Conservation (phyloP, 2,888 invertebrate species). For the Mylabris sibirica region DNA sequence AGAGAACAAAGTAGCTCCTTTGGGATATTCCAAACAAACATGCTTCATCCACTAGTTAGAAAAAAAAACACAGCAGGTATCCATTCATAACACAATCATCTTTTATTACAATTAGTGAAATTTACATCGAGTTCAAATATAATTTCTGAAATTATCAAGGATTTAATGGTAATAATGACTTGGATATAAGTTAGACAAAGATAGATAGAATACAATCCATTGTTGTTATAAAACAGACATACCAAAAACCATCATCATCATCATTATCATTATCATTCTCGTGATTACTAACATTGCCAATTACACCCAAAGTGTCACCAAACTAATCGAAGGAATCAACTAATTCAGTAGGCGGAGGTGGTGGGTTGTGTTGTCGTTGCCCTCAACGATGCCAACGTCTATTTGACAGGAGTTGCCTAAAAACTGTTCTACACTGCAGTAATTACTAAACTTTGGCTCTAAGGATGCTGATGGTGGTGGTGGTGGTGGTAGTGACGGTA, state of each 20-base stretch:
- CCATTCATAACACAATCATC: constrained; percentile 4
- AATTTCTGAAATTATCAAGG: constrained; percentile 2
- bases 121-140: background rate
- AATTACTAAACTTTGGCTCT: constrained; percentile 37
- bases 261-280: background rate
- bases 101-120: background rate
- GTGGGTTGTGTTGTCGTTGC: background rate
- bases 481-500: constrained; percentile 13
- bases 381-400: constrained; percentile 18
- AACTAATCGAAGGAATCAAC: constrained; percentile 38
- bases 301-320: constrained; percentile 26
- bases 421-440: constrained; percentile 39
- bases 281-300: constrained; percentile 12
- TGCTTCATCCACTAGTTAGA: background rate
- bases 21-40: constrained; percentile 1
- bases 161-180: background rate
- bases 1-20: background rate
- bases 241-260: background rate
- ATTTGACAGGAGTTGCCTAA: constrained; percentile 37
- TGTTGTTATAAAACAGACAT: background rate
- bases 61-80: background rate
- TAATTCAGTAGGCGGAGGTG: constrained; percentile 33
- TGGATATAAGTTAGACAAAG: background rate
- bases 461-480: background rate
- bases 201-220: constrained; percentile 2